Conservation (phyloP, 2,797 vertebrate genomes). For the Hapalemur alaotrensis region DNA sequence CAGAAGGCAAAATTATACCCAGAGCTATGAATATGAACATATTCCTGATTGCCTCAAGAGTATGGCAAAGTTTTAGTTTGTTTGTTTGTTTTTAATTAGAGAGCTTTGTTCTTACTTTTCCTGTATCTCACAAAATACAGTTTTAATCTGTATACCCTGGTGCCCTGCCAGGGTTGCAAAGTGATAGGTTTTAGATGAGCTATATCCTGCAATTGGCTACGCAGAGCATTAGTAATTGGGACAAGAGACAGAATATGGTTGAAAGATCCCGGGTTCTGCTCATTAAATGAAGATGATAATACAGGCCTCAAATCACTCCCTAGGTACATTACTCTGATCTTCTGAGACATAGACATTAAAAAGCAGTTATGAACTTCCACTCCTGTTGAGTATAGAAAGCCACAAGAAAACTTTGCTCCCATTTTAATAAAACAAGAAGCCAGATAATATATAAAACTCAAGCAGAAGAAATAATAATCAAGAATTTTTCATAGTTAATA, state of each 20-base stretch:
- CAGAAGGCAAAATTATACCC: neutral
- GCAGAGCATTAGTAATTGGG: neutral
- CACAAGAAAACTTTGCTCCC: neutral
- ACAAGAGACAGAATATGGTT: neutral
- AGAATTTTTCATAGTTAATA: neutral
- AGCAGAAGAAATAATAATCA: neutral
- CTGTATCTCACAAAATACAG: neutral
- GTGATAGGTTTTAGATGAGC: neutral
- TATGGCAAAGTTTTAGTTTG: neutral
- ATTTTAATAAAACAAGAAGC: neutral
- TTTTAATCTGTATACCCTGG: neutral
- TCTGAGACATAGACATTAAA: neutral
- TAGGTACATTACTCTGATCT: neutral
- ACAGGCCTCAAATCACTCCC: neutral
- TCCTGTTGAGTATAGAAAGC: neutral
- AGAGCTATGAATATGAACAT: neutral
- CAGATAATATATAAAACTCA: neutral
- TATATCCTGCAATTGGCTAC: neutral
- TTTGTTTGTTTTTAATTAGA: neutral
- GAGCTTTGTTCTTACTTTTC: neutral
- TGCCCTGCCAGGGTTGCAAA: neutral
- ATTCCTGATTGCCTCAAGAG: neutral
- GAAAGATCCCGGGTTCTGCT: neutral
- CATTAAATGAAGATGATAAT: neutral
- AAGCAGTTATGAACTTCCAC: neutral